phyloP scores from a whole-genome alignment of 1,140 invertebrate genomes.

The Megalonaias nervosa region DNA sequence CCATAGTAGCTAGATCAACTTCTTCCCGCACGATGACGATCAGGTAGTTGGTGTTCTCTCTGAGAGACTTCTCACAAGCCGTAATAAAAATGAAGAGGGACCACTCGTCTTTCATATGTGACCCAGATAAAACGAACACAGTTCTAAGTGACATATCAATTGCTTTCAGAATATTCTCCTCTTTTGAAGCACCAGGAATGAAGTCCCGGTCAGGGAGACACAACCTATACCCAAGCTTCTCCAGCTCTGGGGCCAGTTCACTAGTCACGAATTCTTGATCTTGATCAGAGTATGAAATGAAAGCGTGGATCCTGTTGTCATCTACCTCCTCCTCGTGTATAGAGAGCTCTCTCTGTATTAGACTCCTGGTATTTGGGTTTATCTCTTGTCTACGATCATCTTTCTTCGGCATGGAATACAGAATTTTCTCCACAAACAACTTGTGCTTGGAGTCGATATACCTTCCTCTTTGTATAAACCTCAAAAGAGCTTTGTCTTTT shows the following conservation, averaged over 20 bases:
- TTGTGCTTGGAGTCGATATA: conserved; percentile 36
- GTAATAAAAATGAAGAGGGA: conserved; percentile 49
- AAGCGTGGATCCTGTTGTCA: conserved; percentile 17
- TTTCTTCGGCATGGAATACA: conserved; percentile 38
- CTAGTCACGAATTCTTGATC: conserved; percentile 42
- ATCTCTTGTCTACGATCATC: too few relatives aligned
- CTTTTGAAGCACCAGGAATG: conserved; percentile 46
- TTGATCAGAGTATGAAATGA: conserved; percentile 47
- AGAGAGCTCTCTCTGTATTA: too few relatives aligned
- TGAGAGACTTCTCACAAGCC: conserved; percentile 47
- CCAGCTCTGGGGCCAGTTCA: conserved; percentile 34
- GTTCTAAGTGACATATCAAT: conserved; percentile 39
- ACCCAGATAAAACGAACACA: conserved; percentile 45
- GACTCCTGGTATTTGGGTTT: too few relatives aligned
- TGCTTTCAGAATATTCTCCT: conserved; percentile 55
- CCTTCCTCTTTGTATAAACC: conserved; percentile 42
- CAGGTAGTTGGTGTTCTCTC: conserved; percentile 44
- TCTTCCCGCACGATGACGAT: conserved; percentile 37
- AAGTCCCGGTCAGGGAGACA: conserved; percentile 53
- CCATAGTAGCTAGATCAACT: conserved; percentile 23
- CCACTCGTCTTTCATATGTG: conserved; percentile 49
- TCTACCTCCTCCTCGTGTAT: too few relatives aligned
- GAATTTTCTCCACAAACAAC: conserved; percentile 40
- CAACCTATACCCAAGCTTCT: conserved; percentile 38
- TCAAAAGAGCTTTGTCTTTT: conserved; percentile 36